Evolutionary conservation across 2,113 vertebrate genomes (phyloP), one percentile per base, ranked within the genome.

Genomic region (Rhizomys pruinosus): DNA sequence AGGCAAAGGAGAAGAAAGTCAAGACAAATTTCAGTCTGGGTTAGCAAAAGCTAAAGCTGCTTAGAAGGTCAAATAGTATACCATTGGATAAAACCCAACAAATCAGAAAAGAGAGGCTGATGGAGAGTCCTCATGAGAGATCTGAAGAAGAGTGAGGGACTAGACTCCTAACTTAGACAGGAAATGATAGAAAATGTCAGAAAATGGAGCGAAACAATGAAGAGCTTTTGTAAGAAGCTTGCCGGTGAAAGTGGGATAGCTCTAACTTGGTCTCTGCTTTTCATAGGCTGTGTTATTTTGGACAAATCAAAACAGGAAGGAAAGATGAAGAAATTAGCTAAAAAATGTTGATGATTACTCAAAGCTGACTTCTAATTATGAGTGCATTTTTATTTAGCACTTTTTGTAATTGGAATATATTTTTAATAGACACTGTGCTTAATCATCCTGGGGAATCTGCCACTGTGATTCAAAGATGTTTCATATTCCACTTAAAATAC

Each of bases 401-500:
- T 32, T 57, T 89, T 72, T 44, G 6, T 88, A 94, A 94, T 69
- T 95, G 85, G 69, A 73, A 64, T 93, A 77, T 44, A n/a, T 94
- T 96, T 96, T 95, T 94, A 94, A 94, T 95, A 97, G 95, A 90
- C 15, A 42, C 7, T 1, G 3, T 90, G 92, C 87, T 95, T 96
- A 95, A 9, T 95, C 95, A 96, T 90, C 64, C 77, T 94, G 76
- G n/a, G 71, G 2, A 92, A 94, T 90, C 47, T 96, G 93, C 44
- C 89, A 88, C 90, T 92, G 69, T 93, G 95, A 95, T 90, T 95
- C 95, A 93, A 86, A 91, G 55, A 95, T 96, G 76, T 86, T 96
- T 95, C 74, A 93, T 91, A 96, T 80, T 90, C 71, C 63, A 84
- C 71, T 96, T 96, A 96, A 97, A 97, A 97, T 94, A 96, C 39